A percentile compares a stretch with the other conserved stretches of the same genome.
Evolutionary conservation across 2,888 invertebrate species (phyloP).

Genomic region (Anarsia innoxiella): DNA sequence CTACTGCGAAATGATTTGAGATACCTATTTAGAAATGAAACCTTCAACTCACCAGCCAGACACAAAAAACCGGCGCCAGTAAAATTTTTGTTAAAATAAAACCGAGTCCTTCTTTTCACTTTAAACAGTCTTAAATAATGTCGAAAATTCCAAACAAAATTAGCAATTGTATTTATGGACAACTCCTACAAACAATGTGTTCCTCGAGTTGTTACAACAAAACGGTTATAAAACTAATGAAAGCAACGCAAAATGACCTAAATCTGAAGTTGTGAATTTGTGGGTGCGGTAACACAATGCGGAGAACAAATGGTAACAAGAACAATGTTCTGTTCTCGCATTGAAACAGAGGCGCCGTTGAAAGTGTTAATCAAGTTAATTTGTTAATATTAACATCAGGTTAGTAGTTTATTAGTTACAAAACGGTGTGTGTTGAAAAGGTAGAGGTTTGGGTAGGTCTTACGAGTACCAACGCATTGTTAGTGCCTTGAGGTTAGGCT

Average conservation of each 20-base stretch:
- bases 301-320: conserved; percentile 8
- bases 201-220: conserved; percentile 5
- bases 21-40: not conserved
- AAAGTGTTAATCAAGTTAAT: conserved; percentile 14
- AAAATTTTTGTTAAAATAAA: not conserved
- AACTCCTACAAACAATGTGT: conserved; percentile 3
- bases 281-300: conserved; percentile 8
- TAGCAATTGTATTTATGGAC: conserved; percentile 3
- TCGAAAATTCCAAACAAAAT: not conserved
- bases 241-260: conserved; percentile 10
- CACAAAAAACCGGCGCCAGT: not conserved
- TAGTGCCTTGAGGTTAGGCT: too few relatives aligned
- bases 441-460: too few relatives aligned
- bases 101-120: not conserved
- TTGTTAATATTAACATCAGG: conserved; percentile 11
- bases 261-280: conserved; percentile 13
- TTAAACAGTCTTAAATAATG: too few relatives aligned
- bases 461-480: too few relatives aligned
- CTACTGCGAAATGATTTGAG: conserved; percentile 1
- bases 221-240: conserved; percentile 8
- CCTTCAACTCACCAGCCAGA: not conserved
- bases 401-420: conserved; percentile 11
- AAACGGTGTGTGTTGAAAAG: too few relatives aligned
- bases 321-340: conserved; percentile 9
- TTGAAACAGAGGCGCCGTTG: conserved; percentile 11